These are phyloP conservation scores for Epicampocera succincta DNA, from an alignment of 2,888 invertebrate genomes.

Conservation along the genomic window DNA sequence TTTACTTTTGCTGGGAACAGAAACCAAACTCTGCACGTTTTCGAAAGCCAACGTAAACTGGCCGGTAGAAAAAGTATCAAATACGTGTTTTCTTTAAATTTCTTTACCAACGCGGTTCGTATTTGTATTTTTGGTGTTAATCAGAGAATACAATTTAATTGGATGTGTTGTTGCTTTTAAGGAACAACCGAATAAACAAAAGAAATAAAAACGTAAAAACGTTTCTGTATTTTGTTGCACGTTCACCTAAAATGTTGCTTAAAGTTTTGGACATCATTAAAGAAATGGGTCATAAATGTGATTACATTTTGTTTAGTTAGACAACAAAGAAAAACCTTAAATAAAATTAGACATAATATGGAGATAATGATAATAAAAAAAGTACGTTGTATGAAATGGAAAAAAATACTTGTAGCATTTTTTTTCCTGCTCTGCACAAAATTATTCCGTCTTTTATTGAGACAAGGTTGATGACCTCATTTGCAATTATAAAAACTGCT, in stretches of 20 bases:
- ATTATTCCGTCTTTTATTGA: no score
- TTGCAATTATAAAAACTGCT: no score
- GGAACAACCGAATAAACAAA: not conserved
- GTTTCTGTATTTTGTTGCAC: not conserved
- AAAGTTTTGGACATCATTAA: conserved; percentile 47
- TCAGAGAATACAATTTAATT: conserved; percentile 19
- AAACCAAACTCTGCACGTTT: conserved; percentile 19
- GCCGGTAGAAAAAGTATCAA: conserved; percentile 5
- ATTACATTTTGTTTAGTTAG: conserved; percentile 24
- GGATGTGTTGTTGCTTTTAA: conserved; percentile 21
- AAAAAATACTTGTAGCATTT: no score
- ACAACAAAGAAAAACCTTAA: conserved; percentile 17
- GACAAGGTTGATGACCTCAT: no score
- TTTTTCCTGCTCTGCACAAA: no score
- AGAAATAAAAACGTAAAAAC: no score
- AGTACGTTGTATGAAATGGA: no score
- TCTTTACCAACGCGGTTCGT: not conserved
- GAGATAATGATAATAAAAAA: not conserved
- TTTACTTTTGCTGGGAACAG: not conserved
- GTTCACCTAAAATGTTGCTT: conserved; percentile 23
- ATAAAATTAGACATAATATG: conserved; percentile 19
- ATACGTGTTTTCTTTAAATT: conserved; percentile 28
- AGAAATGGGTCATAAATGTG: conserved; percentile 42
- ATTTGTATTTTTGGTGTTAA: conserved; percentile 30
- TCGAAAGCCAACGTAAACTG: conserved; percentile 8